Evolutionary conservation across 2,888 invertebrate species (phyloP), one percentile per base, ranked within the genome.

Genomic region (Leptinotarsa haldemani): DNA sequence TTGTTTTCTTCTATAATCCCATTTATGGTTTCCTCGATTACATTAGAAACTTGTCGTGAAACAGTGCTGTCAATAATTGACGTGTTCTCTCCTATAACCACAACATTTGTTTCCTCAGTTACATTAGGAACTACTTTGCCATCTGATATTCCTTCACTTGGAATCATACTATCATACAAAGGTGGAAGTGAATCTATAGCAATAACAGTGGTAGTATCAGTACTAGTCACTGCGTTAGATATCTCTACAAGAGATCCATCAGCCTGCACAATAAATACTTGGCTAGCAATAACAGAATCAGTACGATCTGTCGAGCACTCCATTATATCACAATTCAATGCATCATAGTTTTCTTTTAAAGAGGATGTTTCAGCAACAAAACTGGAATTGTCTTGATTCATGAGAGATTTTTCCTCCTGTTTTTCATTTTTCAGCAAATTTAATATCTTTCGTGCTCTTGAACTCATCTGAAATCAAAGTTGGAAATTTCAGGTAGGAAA

Each of bases 261-360:
- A 53, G 53, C 53, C 53, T 53, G 53, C 53, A 53, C 53, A 53
- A 53, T 53, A 53, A 53, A 53, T 53, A 53, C 53, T 53, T 53
- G 18, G 53, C 53, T 53, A 53, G 53, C 53, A n/a, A n/a, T 53
- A 53, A 53, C 16, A n/a, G 53, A 53, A 53, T 53, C 53, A 18
- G 53, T 53, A 18, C 53, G n/a, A 15, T 53, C 18, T n/a, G 53
- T 53, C 53, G 53, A 53, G 53, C 18, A n/a, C 53, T 53, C 53
- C 7, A 53, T 53, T 53, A 53, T 53, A 15, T 53, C 53, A 53
- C 53, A 53, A 53, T 53, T 53, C 53, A 53, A 53, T 53, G 53
- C 18, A 53, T 53, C 53, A 53, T 53, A 53, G 53, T 53, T 53
- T 53, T 53, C 53, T 53, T 18, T 53, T 53, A n/a, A 53, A 53